Conservation (phyloP, 2,888 invertebrate species). For the Meta bourneti region DNA sequence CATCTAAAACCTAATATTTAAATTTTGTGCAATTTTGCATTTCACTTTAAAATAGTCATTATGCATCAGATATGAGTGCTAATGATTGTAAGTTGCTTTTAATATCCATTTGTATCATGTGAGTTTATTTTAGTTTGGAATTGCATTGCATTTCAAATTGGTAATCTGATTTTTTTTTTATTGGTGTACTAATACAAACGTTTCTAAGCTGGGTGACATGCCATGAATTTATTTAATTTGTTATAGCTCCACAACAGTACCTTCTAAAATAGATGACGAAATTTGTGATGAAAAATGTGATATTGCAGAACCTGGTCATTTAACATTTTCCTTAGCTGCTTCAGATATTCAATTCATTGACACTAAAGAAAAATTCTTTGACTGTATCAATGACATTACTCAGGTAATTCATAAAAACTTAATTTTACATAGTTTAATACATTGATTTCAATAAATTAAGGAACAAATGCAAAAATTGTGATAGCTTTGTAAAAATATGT, state of each 20-base stretch:
- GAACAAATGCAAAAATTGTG: too few relatives aligned
- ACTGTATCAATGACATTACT: conserved; percentile 48
- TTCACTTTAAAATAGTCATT: neutral
- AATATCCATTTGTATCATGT: too few relatives aligned
- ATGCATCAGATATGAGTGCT: neutral
- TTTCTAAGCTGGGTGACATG: too few relatives aligned
- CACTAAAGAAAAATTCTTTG: conserved; percentile 11
- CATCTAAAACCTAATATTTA: neutral
- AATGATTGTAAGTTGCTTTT: neutral
- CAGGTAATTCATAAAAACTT: conserved; percentile 2
- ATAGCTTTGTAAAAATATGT: too few relatives aligned
- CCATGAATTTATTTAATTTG: neutral
- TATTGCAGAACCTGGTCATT: neutral
- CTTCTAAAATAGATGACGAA: conserved; percentile 30
- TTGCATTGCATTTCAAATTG: too few relatives aligned
- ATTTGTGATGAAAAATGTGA: neutral
- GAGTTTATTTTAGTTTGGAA: too few relatives aligned
- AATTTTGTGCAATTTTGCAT: neutral
- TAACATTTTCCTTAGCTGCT: conserved; percentile 15
- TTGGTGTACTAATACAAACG: too few relatives aligned
- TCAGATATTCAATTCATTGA: conserved; percentile 49
- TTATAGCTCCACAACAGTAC: neutral
- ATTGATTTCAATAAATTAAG: too few relatives aligned
- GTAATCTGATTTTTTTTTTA: neutral
- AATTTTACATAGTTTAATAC: too few relatives aligned